Base-by-base conservation (phyloP, 1,140 invertebrate species). In the Sarcophaga bullata region DNA sequence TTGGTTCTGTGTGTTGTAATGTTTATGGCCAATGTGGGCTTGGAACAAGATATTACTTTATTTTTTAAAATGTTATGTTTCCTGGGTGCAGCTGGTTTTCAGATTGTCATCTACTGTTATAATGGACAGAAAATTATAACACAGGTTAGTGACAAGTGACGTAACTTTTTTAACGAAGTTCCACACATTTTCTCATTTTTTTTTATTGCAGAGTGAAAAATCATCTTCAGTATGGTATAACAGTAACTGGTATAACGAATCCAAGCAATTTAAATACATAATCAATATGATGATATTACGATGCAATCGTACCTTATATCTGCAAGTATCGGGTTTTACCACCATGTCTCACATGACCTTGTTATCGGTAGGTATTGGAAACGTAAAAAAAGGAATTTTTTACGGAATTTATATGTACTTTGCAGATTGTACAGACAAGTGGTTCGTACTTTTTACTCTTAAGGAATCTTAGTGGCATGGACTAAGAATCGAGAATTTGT, bases 91-190 rank as follows among this genome's bases (percentile, higher is more conserved):
- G 75, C 75, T 50, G 75, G 48, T 11, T 50, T 78, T 78, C 75
- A 78, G 50, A 78, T 78, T 50, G 75, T 50, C 48, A 78, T 78
- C 10, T 78, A 78, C 13, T 78, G 75, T 7, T 78, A 78, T 50
- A 78, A 78, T 50, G 75, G 75, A 15, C 75, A 78, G 25, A 78
- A 78, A 50, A 78, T 78, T 52, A 78, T 78, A 78, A 78, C 75
- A 4, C 48, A 78, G 75, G 75, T 78, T 50, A 17, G 62, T 19
- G 8, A 25, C 6, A 62, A 62, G 15, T 15, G 5, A 15, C n/a
- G 11, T 0, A 68, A 37, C 6, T 1, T 19, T 68, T 68, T 19
- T 15, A 68, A n/a, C 17, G 6, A n/a, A 6, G 15, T 76, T 50
- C 10, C 15, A 49, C 13, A 10, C 58, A 15, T 48, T 48, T 76